Evolutionary conservation across 2,888 invertebrate species (phyloP).

Genomic region (Labia minor): DNA sequence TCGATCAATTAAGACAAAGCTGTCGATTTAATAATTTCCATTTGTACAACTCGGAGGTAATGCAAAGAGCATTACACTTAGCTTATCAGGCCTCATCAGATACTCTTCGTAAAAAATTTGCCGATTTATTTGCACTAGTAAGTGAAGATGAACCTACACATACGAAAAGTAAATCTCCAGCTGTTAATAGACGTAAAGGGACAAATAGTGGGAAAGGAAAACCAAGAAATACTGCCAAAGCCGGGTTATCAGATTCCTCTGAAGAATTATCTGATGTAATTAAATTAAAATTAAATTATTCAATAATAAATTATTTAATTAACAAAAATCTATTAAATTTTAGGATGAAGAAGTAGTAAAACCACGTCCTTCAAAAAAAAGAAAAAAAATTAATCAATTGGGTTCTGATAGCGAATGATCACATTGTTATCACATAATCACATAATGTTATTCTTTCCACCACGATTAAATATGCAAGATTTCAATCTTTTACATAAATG

Average conservation of each 20-base stretch:
- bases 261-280: slow-evolving; percentile 72
- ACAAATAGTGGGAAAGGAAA: slow-evolving; percentile 29
- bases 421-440: slow-evolving; percentile 16
- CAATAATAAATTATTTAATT: slow-evolving; percentile 21
- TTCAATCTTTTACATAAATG: too few relatives aligned
- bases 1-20: slow-evolving; percentile 76
- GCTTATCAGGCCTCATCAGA: slow-evolving; percentile 82
- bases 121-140: slow-evolving; percentile 78
- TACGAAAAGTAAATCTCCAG: slow-evolving; percentile 24
- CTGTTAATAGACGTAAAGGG: slow-evolving; percentile 29
- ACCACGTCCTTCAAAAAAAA: slow-evolving; percentile 80
- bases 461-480: too few relatives aligned
- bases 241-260: slow-evolving; percentile 51
- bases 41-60: slow-evolving; percentile 77
- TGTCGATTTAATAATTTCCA: slow-evolving; percentile 41
- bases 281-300: slow-evolving; percentile 22
- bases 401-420: slow-evolving; percentile 88
- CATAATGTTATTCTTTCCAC: too few relatives aligned
- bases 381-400: slow-evolving; percentile 61
- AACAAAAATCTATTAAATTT: slow-evolving; percentile 30
- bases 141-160: slow-evolving; percentile 66
- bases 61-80: slow-evolving; percentile 83
- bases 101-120: slow-evolving; percentile 79
- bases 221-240: slow-evolving; percentile 38
- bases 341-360: slow-evolving; percentile 85